Percentiles rank a stretch among this genome's conserved stretches.
These are phyloP conservation scores for Drosophila melanosoma DNA, from an alignment of 2,888 invertebrate genomes.

Conservation along the genomic window DNA sequence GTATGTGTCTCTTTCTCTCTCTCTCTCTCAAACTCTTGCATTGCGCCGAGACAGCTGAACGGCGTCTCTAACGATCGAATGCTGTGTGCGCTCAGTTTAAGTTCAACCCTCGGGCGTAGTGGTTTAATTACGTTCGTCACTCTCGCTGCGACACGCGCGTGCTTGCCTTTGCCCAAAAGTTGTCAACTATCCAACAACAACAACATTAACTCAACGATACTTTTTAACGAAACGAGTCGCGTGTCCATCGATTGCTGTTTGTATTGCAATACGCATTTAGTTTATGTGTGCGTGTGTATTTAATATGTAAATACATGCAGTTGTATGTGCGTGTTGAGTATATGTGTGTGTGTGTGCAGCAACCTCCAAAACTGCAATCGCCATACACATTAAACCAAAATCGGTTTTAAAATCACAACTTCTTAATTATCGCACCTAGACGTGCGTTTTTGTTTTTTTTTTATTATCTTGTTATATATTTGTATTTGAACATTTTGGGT, in stretches of 20 bases:
- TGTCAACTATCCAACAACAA: slow-evolving; percentile 67
- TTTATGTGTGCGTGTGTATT: slow-evolving; percentile 23
- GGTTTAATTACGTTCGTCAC: slow-evolving; percentile 55
- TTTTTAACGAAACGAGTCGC: slow-evolving; percentile 75
- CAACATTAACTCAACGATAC: slow-evolving; percentile 39
- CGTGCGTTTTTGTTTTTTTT: slow-evolving; percentile 23
- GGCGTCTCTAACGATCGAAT: slow-evolving; percentile 25
- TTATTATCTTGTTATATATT: not conserved
- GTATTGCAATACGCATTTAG: slow-evolving; percentile 46
- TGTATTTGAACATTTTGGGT: slow-evolving; percentile 10
- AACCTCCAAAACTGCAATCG: slow-evolving; percentile 73
- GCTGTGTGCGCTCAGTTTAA: slow-evolving; percentile 60
- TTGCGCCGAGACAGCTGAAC: slow-evolving; percentile 33
- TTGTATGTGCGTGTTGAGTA: slow-evolving; percentile 1
- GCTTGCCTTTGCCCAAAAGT: slow-evolving; percentile 64
- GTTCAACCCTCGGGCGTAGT: slow-evolving; percentile 78
- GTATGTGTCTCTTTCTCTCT: slow-evolving; percentile 4
- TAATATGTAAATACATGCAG: slow-evolving; percentile 29
- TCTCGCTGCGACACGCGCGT: slow-evolving; percentile 33
- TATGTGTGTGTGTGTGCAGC: slow-evolving; percentile 24
- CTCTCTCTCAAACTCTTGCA: slow-evolving; percentile 26
- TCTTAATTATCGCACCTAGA: slow-evolving; percentile 79
- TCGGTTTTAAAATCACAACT: slow-evolving; percentile 66
- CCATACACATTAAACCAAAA: slow-evolving; percentile 63
- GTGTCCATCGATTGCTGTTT: slow-evolving; percentile 57